Conservation (phyloP, 1,140 invertebrate genomes). For the Cylas formicarius region DNA sequence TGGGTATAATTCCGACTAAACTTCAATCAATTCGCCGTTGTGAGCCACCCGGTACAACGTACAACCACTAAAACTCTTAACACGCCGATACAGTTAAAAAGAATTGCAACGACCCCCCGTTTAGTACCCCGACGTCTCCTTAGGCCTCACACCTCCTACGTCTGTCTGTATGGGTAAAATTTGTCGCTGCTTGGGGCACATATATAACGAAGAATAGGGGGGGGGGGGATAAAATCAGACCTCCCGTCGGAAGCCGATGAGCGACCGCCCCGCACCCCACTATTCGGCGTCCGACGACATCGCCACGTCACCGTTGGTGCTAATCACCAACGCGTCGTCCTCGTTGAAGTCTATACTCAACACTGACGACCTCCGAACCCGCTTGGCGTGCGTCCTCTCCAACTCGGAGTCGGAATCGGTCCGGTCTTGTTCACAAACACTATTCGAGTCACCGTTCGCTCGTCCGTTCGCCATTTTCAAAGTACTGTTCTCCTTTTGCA, state of each 20-base stretch:
- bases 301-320: slow-evolving; percentile 50
- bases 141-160: too few species aligned
- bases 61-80: too few species aligned
- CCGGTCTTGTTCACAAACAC: slow-evolving; percentile 42
- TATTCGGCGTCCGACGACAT: slow-evolving; percentile 42
- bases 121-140: background rate
- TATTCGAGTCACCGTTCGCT: slow-evolving; percentile 38
- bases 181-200: background rate
- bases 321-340: slow-evolving; percentile 49
- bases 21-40: too few species aligned
- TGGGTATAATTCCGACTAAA: too few species aligned
- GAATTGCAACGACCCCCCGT: background rate
- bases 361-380: slow-evolving; percentile 59
- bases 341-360: slow-evolving; percentile 66
- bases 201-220: background rate
- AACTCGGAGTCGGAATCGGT: slow-evolving; percentile 45
- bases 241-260: too few species aligned
- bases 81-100: too few species aligned
- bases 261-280: slow-evolving; percentile 2
- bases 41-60: too few species aligned
- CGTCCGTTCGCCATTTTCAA: slow-evolving; percentile 33
- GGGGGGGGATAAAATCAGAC: background rate
- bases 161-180: too few species aligned
- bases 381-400: slow-evolving; percentile 48
- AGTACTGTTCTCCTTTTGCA: slow-evolving; percentile 39